These are phyloP conservation scores for Asteroscopus sphinx DNA, from an alignment of 2,888 invertebrate species.

Conservation along the genomic window DNA sequence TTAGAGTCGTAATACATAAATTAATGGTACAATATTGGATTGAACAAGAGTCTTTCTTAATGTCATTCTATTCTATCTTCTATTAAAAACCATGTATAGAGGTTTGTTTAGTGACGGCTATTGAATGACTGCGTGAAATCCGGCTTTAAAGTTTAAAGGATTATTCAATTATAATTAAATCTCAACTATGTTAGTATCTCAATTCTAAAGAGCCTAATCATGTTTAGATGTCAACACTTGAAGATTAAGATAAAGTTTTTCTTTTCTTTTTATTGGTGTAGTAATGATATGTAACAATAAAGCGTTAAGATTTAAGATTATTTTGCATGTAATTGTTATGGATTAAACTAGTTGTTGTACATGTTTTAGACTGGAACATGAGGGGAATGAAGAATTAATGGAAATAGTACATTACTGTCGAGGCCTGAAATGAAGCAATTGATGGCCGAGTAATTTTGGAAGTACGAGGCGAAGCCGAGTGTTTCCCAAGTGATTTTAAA, in stretches of 20 bases:
- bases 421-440: too few relatives aligned
- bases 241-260: conserved; percentile 20
- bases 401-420: too few relatives aligned
- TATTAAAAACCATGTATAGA: conserved; percentile 7
- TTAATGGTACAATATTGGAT: conserved; percentile 25
- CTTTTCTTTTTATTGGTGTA: not conserved
- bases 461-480: too few relatives aligned
- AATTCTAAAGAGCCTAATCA: conserved; percentile 20
- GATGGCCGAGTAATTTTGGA: too few relatives aligned
- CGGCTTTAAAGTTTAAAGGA: conserved; percentile 24
- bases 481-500: too few relatives aligned
- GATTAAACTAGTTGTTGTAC: too few relatives aligned
- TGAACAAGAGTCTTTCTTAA: conserved; percentile 44
- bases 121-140: conserved; percentile 30
- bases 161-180: conserved; percentile 39
- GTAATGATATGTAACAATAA: conserved; percentile 11
- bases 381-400: too few relatives aligned
- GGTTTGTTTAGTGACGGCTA: conserved; percentile 26
- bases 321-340: too few relatives aligned
- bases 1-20: conserved; percentile 11
- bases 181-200: not conserved
- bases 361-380: too few relatives aligned
- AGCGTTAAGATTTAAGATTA: conserved; percentile 1
- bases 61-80: conserved; percentile 35
- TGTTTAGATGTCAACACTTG: conserved; percentile 24